Percentiles rank a stretch among this genome's conserved stretches.
These are phyloP conservation scores for Chaetodon trifascialis DNA, from an alignment of 2,113 vertebrate genomes.

Conservation along the genomic window DNA sequence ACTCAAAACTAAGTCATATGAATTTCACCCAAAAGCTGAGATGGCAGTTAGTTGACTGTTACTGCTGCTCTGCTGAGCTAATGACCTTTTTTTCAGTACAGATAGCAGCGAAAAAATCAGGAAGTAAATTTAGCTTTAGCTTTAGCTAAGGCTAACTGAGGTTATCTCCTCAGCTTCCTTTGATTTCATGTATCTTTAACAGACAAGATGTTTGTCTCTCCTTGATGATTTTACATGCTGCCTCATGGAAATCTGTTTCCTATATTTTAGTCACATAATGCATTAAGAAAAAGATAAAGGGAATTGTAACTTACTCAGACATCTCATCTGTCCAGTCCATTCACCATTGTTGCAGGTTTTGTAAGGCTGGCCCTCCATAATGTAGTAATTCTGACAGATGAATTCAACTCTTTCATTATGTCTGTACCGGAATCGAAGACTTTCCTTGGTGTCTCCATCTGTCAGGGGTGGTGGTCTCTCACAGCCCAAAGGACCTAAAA, in stretches of 20 bases:
- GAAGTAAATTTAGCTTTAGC: too few relatives aligned
- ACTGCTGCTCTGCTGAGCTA: too few relatives aligned
- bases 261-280: not conserved
- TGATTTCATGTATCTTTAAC: too few relatives aligned
- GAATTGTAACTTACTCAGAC: constrained; percentile 63
- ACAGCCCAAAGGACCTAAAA: constrained; percentile 13
- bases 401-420: constrained; percentile 30
- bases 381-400: constrained; percentile 5
- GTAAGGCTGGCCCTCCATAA: not conserved
- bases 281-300: not conserved
- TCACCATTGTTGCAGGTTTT: constrained; percentile 53
- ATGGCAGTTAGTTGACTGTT: too few relatives aligned
- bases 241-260: too few relatives aligned
- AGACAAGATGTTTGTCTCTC: too few relatives aligned
- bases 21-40: not conserved
- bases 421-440: rapidly evolving
- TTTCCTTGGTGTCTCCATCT: constrained; percentile 14
- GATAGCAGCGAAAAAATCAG: too few relatives aligned
- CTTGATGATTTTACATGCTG: too few relatives aligned
- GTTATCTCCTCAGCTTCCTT: too few relatives aligned
- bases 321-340: constrained; percentile 62
- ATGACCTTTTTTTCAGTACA: too few relatives aligned
- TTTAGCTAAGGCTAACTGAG: too few relatives aligned
- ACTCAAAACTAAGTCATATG: too few relatives aligned
- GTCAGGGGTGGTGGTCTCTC: not conserved